Conservation (phyloP, 2,113 vertebrate genomes). For the Caranx ignobilis region DNA sequence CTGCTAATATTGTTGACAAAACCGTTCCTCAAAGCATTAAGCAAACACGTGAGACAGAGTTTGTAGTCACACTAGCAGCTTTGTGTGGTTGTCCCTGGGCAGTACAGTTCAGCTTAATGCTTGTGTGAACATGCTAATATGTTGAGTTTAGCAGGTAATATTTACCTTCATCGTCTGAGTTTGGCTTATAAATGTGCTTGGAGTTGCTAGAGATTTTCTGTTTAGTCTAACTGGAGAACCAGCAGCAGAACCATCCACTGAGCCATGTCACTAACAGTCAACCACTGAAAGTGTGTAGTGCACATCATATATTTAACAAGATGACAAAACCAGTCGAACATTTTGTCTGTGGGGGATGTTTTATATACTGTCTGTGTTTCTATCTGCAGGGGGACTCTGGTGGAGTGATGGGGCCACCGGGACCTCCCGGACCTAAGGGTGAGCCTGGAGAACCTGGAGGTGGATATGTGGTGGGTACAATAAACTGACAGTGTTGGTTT, state of each 20-base stretch:
- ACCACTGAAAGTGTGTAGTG: too few species aligned
- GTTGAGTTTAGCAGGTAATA: background rate
- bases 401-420: conserved; percentile 86
- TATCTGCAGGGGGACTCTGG: conserved; percentile 89
- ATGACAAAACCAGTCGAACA: conserved; percentile 19
- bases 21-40: background rate
- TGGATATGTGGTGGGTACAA: conserved; percentile 74
- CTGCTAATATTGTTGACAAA: background rate
- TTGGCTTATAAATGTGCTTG: background rate
- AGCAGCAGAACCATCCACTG: too few species aligned
- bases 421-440: conserved; percentile 92
- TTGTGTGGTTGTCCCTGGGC: too few species aligned
- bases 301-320: background rate
- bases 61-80: too few species aligned
- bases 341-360: background rate
- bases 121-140: background rate
- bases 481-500: conserved; percentile 18
- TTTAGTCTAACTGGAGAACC: too few species aligned
- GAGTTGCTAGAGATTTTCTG: too few species aligned
- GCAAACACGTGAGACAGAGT: background rate
- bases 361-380: conserved; percentile 34
- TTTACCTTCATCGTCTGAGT: background rate
- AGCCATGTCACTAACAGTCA: too few species aligned
- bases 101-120: background rate
- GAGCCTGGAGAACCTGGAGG: conserved; percentile 89